Percentiles rank a stretch among this genome's conserved stretches.
These are phyloP conservation scores for Hyles lineata DNA, from an alignment of 2,888 invertebrate genomes.

Conservation along the genomic window DNA sequence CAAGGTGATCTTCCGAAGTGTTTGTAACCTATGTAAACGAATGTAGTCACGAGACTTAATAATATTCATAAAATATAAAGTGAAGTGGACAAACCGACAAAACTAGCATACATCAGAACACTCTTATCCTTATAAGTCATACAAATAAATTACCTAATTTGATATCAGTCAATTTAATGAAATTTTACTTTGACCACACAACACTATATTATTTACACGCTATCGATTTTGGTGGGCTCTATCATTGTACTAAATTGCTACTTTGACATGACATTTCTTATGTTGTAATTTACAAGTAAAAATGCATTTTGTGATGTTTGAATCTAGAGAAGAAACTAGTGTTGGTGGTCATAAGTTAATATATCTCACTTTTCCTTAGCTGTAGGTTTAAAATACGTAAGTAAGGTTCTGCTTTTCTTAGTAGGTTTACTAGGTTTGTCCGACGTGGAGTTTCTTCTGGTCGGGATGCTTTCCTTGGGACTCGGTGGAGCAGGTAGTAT, in stretches of 20 bases:
- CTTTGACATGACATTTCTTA: too few species aligned
- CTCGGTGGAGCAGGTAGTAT: conserved; percentile 49
- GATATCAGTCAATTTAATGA: conserved; percentile 45
- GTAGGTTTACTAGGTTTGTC: conserved; percentile 59
- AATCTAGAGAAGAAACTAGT: background rate
- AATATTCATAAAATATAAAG: background rate
- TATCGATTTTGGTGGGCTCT: too few species aligned
- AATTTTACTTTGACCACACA: conserved; percentile 2
- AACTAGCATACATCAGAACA: background rate
- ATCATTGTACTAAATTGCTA: too few species aligned
- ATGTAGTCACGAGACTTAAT: background rate
- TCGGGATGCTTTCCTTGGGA: conserved; percentile 60
- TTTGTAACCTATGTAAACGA: background rate
- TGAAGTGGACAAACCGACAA: background rate
- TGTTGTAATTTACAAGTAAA: too few species aligned
- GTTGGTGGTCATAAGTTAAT: conserved; percentile 15
- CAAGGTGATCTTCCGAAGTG: background rate
- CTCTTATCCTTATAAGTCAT: conserved; percentile 25
- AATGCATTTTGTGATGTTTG: background rate
- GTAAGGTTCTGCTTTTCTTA: conserved; percentile 60
- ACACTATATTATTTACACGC: too few species aligned
- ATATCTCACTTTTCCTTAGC: conserved; percentile 53
- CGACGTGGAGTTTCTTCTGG: conserved; percentile 57
- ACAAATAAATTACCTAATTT: conserved; percentile 33
- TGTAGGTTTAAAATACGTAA: conserved; percentile 69